Percentiles rank a stretch among this genome's conserved stretches.
Evolutionary conservation across 2,797 vertebrate species (phyloP).

Genomic region (Pogoniulus pusillus): DNA sequence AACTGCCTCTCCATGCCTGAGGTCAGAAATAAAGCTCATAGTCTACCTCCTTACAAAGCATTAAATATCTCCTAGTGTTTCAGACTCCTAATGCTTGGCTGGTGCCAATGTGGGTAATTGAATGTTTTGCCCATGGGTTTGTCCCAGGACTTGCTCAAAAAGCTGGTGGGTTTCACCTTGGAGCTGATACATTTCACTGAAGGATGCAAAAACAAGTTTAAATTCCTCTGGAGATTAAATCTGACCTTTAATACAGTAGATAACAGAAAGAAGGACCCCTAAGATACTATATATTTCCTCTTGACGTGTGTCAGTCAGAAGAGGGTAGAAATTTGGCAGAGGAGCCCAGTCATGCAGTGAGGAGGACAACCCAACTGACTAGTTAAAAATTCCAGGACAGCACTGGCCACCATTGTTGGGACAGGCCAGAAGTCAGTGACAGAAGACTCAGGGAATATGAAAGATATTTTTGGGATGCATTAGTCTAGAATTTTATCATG

Average conservation of each 20-base stretch:
- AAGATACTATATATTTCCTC: neutral
- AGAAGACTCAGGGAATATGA: neutral
- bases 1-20: accelerated
- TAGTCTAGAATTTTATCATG: neutral
- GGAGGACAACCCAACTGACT: neutral
- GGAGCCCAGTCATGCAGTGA: accelerated
- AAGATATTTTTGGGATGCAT: neutral
- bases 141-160: neutral
- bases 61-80: neutral
- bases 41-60: neutral
- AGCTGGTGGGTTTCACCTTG: neutral
- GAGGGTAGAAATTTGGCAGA: neutral
- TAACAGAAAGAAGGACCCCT: neutral
- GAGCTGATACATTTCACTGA: neutral
- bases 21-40: neutral
- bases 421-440: neutral
- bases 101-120: neutral
- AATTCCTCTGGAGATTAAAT: neutral
- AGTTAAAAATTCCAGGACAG: neutral
- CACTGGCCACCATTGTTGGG: neutral
- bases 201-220: neutral
- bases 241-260: accelerated
- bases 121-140: neutral
- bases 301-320: neutral
- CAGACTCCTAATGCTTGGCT: neutral